Evolutionary conservation across 2,797 vertebrate genomes (phyloP), one percentile per base, ranked within the genome.

Genomic region (Morus bassanus): DNA sequence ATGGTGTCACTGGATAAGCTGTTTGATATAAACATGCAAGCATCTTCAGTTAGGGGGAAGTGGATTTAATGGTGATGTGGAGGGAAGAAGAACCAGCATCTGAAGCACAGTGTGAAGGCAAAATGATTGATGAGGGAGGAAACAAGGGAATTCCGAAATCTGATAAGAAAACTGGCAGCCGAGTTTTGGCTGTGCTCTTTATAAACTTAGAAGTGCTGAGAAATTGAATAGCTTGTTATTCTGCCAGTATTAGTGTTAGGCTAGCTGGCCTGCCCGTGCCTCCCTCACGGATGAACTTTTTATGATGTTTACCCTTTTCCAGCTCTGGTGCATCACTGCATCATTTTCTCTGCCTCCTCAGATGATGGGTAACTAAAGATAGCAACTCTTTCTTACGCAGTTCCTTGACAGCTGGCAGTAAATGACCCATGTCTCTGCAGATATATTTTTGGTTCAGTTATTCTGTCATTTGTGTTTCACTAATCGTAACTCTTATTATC

Each of bases 371-470:
- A 87, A 79, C 95, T 91, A 95, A 95, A 95, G 96, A 91, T 67
- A 95, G 95, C 33, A 82, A 0, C 80, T n/a, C 69, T 74, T 91
- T 63, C 83, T 92, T 93, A 77, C 4, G 3, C 83, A 82, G 88
- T 46, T 95, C 63, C 80, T 94, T 46, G 86, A 74, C 88, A 94
- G 85, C 89, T 88, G 91, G 65, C 60, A 74, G 81, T 35, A 54
- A 75, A 65, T 92, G 85, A 83, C 81, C 95, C 33, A 17, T 64
- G 81, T 91, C 39, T 28, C 68, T 88, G 87, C 72, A 68, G 92
- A 64, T 88, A 7, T 37, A 85, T 92, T 88, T 93, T 96, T 93
- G 87, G 78, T 88, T 92, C 72, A 43, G 56, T 88, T 94, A 61
- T 69, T 93, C 65, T 6, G 4, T 81, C 76, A 68, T 79, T 74